Percentiles rank a stretch among this genome's conserved stretches.
Conservation (phyloP, 1,140 invertebrate species). For the Hesperophylax magnus region DNA sequence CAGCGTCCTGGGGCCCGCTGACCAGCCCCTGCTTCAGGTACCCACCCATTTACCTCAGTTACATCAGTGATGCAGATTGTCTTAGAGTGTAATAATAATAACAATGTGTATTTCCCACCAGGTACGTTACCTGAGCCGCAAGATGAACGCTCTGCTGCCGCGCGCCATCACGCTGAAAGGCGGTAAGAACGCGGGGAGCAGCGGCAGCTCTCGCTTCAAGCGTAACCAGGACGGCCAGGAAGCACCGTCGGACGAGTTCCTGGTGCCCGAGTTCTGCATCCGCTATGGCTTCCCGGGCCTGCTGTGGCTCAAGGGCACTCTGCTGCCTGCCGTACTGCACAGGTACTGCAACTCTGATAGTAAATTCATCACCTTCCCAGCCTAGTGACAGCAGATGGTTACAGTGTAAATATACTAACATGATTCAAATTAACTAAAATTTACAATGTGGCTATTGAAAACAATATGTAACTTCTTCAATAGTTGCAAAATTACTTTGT, state of each 20-base stretch:
- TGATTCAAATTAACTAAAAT: too few relatives aligned
- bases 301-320: constrained; percentile 92
- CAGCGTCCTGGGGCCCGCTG: constrained; percentile 75
- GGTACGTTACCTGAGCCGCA: constrained; percentile 48
- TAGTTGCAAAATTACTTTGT: too few relatives aligned
- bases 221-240: constrained; percentile 56
- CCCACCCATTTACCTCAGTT: not conserved
- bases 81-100: too few relatives aligned
- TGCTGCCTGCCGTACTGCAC: constrained; percentile 91
- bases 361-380: not conserved
- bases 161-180: constrained; percentile 60
- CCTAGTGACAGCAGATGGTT: too few relatives aligned
- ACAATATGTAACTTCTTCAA: too few relatives aligned
- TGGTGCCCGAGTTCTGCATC: constrained; percentile 93
- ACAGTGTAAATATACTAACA: too few relatives aligned
- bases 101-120: not conserved
- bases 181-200: constrained; percentile 24
- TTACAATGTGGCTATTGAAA: too few relatives aligned
- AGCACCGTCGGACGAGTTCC: constrained; percentile 61
- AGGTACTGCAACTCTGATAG: constrained; percentile 59
- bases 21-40: constrained; percentile 92
- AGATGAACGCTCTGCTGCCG: constrained; percentile 60
- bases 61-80: too few relatives aligned
- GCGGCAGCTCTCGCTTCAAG: constrained; percentile 59
- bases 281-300: constrained; percentile 88